A percentile compares a stretch with the other conserved stretches of the same genome.
Conservation (phyloP, 2,888 invertebrate genomes). For the Ypsolopha scabrella region DNA sequence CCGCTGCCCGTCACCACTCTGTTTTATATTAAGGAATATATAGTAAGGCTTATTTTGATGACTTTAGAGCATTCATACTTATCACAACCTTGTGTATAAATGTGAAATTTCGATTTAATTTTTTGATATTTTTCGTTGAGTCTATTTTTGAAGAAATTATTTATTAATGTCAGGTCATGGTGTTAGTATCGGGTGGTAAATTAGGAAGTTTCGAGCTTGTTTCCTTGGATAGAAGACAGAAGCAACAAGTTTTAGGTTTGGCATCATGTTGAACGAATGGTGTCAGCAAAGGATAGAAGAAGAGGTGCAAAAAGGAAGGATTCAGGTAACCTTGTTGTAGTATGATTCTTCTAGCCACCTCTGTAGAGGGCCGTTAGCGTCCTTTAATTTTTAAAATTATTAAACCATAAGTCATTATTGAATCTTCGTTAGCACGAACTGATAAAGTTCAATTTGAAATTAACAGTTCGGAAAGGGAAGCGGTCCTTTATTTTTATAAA, state of each 20-base stretch:
- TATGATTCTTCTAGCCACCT: too few relatives aligned
- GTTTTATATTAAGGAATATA: too few relatives aligned
- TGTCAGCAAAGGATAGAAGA: conserved; percentile 48
- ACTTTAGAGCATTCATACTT: conserved; percentile 36
- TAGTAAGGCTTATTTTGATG: too few relatives aligned
- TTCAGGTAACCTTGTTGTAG: conserved; percentile 36
- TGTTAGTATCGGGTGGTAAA: conserved; percentile 61
- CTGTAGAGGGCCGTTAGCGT: too few relatives aligned
- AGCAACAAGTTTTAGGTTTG: conserved; percentile 30
- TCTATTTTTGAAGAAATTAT: conserved; percentile 67
- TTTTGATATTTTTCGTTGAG: conserved; percentile 58
- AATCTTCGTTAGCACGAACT: too few relatives aligned
- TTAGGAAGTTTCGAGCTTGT: conserved; percentile 26
- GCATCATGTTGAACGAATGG: conserved; percentile 68
- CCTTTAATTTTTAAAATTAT: too few relatives aligned
- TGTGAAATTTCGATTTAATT: conserved; percentile 39
- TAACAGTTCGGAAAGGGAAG: too few relatives aligned
- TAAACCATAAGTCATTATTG: too few relatives aligned
- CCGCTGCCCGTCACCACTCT: too few relatives aligned
- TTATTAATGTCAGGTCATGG: conserved; percentile 57
- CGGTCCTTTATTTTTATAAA: too few relatives aligned
- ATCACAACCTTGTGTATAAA: conserved; percentile 34
- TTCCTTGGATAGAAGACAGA: conserved; percentile 39
- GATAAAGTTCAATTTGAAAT: too few relatives aligned
- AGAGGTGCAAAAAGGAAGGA: conserved; percentile 38